phyloP scores from a whole-genome alignment of 2,888 invertebrate species.

The Ormyrus labotus region DNA sequence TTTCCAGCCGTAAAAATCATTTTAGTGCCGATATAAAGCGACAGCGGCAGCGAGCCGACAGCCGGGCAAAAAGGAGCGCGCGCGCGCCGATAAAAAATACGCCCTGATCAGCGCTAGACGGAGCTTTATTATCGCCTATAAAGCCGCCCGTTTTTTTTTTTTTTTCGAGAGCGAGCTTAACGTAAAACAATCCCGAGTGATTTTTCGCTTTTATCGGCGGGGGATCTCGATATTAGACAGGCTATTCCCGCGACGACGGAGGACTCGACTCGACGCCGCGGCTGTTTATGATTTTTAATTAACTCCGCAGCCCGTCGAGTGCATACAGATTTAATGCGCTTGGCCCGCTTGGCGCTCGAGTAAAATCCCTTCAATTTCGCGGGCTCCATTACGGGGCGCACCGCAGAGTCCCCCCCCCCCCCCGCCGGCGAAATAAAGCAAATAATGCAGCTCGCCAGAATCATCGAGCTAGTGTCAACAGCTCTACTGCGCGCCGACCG shows the following conservation, averaged over 20 bases:
- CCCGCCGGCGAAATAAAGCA: conserved; percentile 36
- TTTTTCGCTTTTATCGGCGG: not conserved
- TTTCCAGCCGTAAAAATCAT: conserved; percentile 47
- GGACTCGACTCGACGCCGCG: no score
- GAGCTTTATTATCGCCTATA: not conserved
- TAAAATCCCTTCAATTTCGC: conserved; percentile 28
- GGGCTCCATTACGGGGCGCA: conserved; percentile 2
- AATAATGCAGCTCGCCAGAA: conserved; percentile 31
- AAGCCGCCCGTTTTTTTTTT: conserved; percentile 15
- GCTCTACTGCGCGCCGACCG: conserved; percentile 35
- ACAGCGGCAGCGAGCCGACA: no score
- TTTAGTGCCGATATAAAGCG: conserved; percentile 47
- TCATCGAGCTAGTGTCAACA: conserved; percentile 43
- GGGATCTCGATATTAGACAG: no score
- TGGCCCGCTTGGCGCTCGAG: not conserved
- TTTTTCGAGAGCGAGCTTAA: conserved; percentile 18
- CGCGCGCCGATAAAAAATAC: no score
- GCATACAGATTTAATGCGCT: no score
- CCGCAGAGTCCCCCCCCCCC: not conserved
- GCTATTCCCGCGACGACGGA: no score
- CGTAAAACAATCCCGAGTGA: conserved; percentile 32
- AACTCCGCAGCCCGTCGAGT: no score
- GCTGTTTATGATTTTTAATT: no score
- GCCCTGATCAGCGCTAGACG: no score
- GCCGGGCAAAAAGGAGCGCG: no score